Evolutionary conservation across 1,140 invertebrate genomes (phyloP).

Genomic region (Oryzaephilus surinamensis): DNA sequence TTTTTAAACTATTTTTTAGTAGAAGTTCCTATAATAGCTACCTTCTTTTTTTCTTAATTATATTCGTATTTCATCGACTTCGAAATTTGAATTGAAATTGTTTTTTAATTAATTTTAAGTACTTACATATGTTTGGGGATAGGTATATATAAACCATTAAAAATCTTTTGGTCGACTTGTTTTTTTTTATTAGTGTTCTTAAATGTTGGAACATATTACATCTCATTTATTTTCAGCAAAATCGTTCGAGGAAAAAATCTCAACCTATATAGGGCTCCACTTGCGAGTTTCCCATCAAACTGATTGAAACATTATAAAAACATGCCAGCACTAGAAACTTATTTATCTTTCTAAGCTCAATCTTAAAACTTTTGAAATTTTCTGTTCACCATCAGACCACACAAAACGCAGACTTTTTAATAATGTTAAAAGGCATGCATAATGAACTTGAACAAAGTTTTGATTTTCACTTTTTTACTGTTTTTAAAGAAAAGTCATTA

Average conservation of each 20-base stretch:
- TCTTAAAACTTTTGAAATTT: conserved; percentile 19
- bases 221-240: conserved; percentile 16
- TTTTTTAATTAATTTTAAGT: too few species aligned
- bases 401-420: conserved; percentile 9
- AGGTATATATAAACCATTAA: too few species aligned
- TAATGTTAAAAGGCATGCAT: conserved; percentile 12
- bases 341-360: conserved; percentile 20
- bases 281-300: conserved; percentile 20
- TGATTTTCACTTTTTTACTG: too few species aligned
- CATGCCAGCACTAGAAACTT: conserved; percentile 11
- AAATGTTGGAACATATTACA: too few species aligned
- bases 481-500: conserved; percentile 1
- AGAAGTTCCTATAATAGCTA: not conserved
- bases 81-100: too few species aligned
- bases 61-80: conserved; percentile 4
- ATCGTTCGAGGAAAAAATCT: conserved; percentile 22
- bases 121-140: too few species aligned
- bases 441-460: too few species aligned
- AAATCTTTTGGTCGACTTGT: too few species aligned
- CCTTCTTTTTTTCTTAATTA: conserved; percentile 3
- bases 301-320: conserved; percentile 25
- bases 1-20: not conserved
- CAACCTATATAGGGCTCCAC: conserved; percentile 14
- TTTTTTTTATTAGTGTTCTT: too few species aligned
- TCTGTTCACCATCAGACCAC: not conserved